Evolutionary conservation across 2,888 invertebrate species (phyloP).

Genomic region (Drosophila greeni): DNA sequence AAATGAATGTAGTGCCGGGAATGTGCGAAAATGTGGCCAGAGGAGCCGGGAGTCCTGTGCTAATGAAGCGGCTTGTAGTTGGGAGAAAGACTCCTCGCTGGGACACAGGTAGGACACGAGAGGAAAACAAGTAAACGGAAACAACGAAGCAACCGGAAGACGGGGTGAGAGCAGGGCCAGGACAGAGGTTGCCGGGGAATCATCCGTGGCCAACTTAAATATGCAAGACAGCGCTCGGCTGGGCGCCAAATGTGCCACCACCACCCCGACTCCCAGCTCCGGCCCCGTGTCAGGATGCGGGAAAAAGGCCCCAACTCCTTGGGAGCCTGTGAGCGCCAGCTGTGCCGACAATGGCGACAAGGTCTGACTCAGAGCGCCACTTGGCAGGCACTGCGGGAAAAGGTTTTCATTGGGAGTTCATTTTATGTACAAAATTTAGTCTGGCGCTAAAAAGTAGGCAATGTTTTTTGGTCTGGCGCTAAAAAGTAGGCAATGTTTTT

Average conservation of each 20-base stretch:
- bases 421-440: too few relatives aligned
- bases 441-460: neutral
- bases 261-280: neutral
- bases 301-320: neutral
- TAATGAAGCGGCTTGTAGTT: conserved; percentile 25
- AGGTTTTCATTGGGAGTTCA: neutral
- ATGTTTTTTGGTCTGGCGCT: neutral
- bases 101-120: conserved; percentile 47
- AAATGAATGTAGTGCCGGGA: conserved; percentile 61
- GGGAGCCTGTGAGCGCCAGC: conserved; percentile 19
- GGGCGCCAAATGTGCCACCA: conserved; percentile 63
- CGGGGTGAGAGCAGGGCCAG: neutral
- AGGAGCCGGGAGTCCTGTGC: conserved; percentile 1
- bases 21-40: conserved; percentile 40
- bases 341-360: conserved; percentile 24
- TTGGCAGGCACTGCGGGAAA: conserved; percentile 11
- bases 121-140: conserved; percentile 55
- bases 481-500: neutral
- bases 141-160: conserved; percentile 20
- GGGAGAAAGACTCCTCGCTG: neutral
- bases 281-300: neutral
- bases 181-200: neutral
- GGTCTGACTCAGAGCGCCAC: conserved; percentile 33
- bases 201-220: conserved; percentile 56
- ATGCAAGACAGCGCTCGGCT: conserved; percentile 64